Base-by-base conservation (phyloP, 2,113 vertebrate genomes). In the Elephas maximus region DNA sequence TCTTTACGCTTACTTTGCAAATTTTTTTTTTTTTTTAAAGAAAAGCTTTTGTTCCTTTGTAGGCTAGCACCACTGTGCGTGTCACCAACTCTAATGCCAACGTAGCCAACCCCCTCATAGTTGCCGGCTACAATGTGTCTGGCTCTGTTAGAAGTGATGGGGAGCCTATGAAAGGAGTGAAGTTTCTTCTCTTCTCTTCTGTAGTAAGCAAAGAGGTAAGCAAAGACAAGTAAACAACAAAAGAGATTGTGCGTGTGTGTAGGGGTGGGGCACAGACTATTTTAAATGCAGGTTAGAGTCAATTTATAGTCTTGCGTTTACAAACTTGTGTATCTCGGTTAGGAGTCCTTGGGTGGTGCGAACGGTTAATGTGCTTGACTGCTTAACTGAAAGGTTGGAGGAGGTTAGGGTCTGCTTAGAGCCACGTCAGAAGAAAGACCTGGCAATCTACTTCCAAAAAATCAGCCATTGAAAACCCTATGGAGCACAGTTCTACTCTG, bases 141-240 rank as follows among this genome's bases (percentile, higher is more conserved):
- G 99, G 99, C 79, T 99, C 99, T 93, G 99, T 99, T 51, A 99
- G 99, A 90, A 99, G 99, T 63, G 99, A 99, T 48, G 99, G 99
- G 95, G 99, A 99, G 74, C 99, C 99, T 45, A 99, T 99, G 99
- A 99, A 99, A 96, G 99, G 99, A 14, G 99, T 99, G 98, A 99
- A 99, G 98, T 99, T 99, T 95, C 99, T 99, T 2, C 99, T 99
- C 65, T 99, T 99, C 95, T 99, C 99, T 0, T 98, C 99, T 57
- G 98, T 97, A 0, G 98, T 99, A 71, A 95, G 98, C 84, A 99
- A 98, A 98, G 99, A 99, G 99, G 99, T 99, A 97, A 98, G 90
- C 48, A 4, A 24, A 14, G 84, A 45, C 0, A 85, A 41, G 4
- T 8, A 14, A 76, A 81, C 12, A n/a, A 1, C 0, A 20, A 44